A percentile compares a stretch with the other conserved stretches of the same genome.
phyloP scores from a whole-genome alignment of 2,797 vertebrate genomes.

The Octomys mimax region DNA sequence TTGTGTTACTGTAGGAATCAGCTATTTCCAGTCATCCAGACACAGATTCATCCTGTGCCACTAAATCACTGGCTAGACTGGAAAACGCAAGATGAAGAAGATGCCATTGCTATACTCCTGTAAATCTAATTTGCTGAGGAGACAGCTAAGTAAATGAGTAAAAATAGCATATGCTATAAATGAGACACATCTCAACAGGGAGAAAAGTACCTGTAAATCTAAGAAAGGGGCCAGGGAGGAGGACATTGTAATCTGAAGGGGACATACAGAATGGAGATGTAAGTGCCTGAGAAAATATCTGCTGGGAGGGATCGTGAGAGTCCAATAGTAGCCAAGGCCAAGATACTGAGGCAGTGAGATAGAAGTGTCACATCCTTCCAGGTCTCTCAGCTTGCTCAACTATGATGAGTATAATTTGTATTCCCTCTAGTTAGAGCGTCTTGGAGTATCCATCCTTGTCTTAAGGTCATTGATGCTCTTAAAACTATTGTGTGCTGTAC shows the following conservation, averaged over 20 bases:
- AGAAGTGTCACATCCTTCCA: not conserved
- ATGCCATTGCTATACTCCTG: not conserved
- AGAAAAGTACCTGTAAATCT: not conserved
- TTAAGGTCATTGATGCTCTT: not conserved
- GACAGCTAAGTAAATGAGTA: not conserved
- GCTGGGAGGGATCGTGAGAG: not conserved
- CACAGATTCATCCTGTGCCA: constrained; percentile 15
- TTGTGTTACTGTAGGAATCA: not conserved
- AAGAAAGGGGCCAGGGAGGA: not conserved
- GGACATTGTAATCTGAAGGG: not conserved
- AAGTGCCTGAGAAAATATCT: not conserved
- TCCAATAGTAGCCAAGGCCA: not conserved
- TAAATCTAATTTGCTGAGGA: constrained; percentile 45
- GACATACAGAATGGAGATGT: not conserved
- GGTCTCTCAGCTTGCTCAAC: not conserved
- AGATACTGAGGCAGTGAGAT: not conserved
- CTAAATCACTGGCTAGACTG: not conserved
- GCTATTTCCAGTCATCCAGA: not conserved
- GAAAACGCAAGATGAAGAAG: constrained; percentile 39
- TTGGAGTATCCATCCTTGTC: not conserved
- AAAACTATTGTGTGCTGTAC: not conserved
- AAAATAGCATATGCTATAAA: constrained; percentile 21
- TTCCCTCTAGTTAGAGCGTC: not conserved
- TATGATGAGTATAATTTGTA: not conserved
- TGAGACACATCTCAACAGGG: not conserved